These are phyloP conservation scores for Tokudaia muenninki DNA, from an alignment of 2,797 vertebrate genomes.

Conservation along the genomic window DNA sequence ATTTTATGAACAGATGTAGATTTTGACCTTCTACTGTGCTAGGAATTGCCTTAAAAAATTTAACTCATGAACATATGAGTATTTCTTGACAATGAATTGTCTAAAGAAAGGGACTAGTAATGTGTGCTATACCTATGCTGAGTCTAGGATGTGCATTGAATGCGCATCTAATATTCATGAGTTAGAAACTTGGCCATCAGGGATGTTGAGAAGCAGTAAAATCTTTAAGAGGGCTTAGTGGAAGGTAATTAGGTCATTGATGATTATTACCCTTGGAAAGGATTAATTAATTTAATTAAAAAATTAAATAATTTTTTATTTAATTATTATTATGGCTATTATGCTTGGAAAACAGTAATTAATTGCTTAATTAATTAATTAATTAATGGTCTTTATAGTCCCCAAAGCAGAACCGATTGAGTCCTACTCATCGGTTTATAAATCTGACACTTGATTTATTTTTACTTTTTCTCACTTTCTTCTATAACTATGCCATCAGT, in stretches of 20 bases:
- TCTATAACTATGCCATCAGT: neutral
- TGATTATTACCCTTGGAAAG: neutral
- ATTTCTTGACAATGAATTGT: neutral
- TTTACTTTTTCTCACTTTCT: neutral
- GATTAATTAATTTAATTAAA: neutral
- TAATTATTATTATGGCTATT: neutral
- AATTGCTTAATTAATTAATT: neutral
- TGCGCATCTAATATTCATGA: neutral
- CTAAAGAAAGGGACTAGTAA: neutral
- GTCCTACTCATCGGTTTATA: neutral
- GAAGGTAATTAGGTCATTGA: neutral
- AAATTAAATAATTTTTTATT: neutral
- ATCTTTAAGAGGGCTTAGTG: neutral
- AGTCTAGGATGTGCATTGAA: neutral
- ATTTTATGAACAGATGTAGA: slow-evolving; percentile 43
- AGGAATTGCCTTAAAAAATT: slow-evolving; percentile 15
- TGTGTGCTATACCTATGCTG: neutral
- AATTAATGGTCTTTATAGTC: neutral
- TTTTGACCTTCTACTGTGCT: slow-evolving; percentile 14
- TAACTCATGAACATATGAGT: neutral
- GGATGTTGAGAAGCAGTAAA: neutral
- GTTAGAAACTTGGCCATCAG: neutral
- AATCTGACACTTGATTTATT: neutral
- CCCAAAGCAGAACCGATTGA: neutral
- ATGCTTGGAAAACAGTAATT: neutral